Percentiles rank a stretch among this genome's conserved stretches.
Evolutionary conservation across 1,140 invertebrate species (phyloP).

Genomic region (Eupeodes corollae): DNA sequence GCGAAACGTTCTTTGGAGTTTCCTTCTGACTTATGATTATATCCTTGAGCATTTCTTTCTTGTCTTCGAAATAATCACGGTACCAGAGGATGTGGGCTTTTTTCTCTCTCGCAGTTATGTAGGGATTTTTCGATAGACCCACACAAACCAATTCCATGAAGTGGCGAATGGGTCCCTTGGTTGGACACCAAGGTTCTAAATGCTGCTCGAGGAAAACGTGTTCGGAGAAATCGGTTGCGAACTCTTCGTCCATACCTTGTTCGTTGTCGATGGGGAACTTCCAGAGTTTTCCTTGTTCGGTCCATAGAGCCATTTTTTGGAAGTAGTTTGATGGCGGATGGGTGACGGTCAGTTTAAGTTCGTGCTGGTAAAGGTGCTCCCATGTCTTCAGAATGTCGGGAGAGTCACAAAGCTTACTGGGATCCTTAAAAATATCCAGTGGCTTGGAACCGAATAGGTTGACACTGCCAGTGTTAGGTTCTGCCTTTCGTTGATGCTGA

Average conservation of each 20-base stretch:
- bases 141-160: slow-evolving; percentile 95
- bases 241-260: slow-evolving; percentile 74
- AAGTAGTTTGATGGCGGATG: slow-evolving; percentile 78
- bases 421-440: slow-evolving; percentile 47
- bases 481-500: slow-evolving; percentile 18
- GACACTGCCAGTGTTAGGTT: slow-evolving; percentile 28
- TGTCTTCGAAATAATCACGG: slow-evolving; percentile 77
- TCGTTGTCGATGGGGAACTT: slow-evolving; percentile 97
- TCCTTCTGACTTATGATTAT: too few species aligned
- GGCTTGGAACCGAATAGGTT: slow-evolving; percentile 47
- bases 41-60: slow-evolving; percentile 54
- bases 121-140: slow-evolving; percentile 91
- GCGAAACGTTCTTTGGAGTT: too few species aligned
- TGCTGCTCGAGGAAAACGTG: slow-evolving; percentile 87
- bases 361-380: slow-evolving; percentile 50
- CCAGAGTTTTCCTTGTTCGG: slow-evolving; percentile 90
- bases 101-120: slow-evolving; percentile 78
- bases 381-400: slow-evolving; percentile 51
- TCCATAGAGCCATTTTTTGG: slow-evolving; percentile 89
- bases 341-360: slow-evolving; percentile 50
- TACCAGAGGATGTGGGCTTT: slow-evolving; percentile 88
- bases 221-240: slow-evolving; percentile 71
- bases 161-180: slow-evolving; percentile 76
- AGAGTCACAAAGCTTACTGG: slow-evolving; percentile 29
- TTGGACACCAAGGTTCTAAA: slow-evolving; percentile 79